These are phyloP conservation scores for Nasonia oneida DNA, from an alignment of 2,888 invertebrate species.

Conservation along the genomic window DNA sequence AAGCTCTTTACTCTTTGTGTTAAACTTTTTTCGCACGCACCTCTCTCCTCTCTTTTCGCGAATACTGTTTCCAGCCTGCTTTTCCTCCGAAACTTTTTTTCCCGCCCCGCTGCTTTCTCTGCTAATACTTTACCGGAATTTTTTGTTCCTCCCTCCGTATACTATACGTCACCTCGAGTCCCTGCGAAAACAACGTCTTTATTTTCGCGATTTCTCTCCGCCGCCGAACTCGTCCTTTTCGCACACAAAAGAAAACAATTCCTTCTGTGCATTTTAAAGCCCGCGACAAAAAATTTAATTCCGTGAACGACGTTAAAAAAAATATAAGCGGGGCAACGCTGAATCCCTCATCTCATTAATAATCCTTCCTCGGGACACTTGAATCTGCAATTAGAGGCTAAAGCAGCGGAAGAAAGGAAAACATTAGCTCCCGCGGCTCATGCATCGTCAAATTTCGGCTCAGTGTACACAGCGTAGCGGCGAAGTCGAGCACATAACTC, in stretches of 20 bases:
- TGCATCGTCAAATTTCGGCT: slow-evolving; percentile 10
- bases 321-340: not conserved
- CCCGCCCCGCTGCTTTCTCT: not conserved
- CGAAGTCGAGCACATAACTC: slow-evolving; percentile 16
- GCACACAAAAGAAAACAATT: not conserved
- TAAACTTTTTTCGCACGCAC: not conserved
- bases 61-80: not conserved
- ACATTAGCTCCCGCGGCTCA: not conserved
- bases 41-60: not conserved
- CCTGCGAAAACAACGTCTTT: not conserved
- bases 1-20: not conserved
- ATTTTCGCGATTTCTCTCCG: not conserved
- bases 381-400: not conserved
- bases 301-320: not conserved
- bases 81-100: not conserved
- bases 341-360: slow-evolving; percentile 6
- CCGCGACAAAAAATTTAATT: not conserved
- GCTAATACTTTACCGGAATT: not conserved
- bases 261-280: not conserved
- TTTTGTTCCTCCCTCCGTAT: not conserved
- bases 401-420: slow-evolving; percentile 8
- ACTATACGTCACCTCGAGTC: not conserved
- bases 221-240: not conserved
- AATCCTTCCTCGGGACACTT: not conserved
- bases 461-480: not conserved